Base-by-base conservation (phyloP, 2,797 vertebrate species). In the Neoniphon sammara region DNA sequence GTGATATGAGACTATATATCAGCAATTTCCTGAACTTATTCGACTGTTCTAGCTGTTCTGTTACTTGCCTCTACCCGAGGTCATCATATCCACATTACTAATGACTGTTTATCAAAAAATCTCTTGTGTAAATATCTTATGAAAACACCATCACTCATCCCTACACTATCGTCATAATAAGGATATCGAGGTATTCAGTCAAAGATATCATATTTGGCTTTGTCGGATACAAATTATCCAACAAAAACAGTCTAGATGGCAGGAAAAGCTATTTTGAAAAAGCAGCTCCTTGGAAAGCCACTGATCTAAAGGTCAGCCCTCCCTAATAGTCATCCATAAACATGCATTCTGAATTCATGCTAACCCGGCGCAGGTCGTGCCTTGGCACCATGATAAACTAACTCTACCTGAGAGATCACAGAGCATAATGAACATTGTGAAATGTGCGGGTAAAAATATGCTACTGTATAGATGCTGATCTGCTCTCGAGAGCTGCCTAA, bases 281-380 rank as follows among this genome's bases (percentile, higher is more conserved):
- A 64, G 4, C 17, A 3, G 6, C 59, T 18, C 3, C 34, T 4
- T 60, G 27, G 9, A 46, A 61, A 49, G 12, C 21, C 15, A 7
- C 20, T 21, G 27, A 54, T 66, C 31, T 52, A 17, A 21, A 55
- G 30, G 6, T 8, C 3, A 12, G 36, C 36, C 36, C 36, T 39
- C 12, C 54, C 58, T 17, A 57, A 47, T 34, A 25, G n/a, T 49
- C 34, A 36, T 34, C 30, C 49, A 66, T 60, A 68, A 49, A 75
- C 42, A 14, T 44, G 42, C 14, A 15, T 44, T 44, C 14, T 72
- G 30, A 20, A 21, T 59, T 46, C 3, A 25, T 44, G 12, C 36
- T 39, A 39, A 39, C 42, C 42, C 42, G 15, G 42, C 70, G 11
- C 9, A 18, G 17, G 64, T 49, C 7, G 2, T 27, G 12, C 6